phyloP scores from a whole-genome alignment of 2,113 vertebrate species.

The Cinclus mexicanus region DNA sequence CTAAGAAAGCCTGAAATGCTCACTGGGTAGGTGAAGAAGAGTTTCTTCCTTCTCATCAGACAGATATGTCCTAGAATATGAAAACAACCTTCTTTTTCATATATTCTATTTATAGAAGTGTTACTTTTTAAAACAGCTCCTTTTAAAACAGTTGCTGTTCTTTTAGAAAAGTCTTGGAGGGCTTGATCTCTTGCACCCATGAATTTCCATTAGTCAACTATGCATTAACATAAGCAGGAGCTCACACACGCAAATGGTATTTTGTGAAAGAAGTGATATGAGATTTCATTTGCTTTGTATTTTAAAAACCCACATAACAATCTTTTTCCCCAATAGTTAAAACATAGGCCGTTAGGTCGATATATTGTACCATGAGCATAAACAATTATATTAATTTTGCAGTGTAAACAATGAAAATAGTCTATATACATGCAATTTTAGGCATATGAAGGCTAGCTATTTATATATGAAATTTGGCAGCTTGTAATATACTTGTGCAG shows the following conservation, averaged over 20 bases:
- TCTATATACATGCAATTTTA: neutral
- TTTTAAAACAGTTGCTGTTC: neutral
- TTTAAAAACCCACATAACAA: neutral
- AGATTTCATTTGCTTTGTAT: neutral
- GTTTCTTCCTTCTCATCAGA: neutral
- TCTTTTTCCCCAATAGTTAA: neutral
- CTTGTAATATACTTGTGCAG: neutral
- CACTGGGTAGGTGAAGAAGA: neutral
- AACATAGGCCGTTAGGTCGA: neutral
- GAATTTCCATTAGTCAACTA: neutral
- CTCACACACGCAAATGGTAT: neutral
- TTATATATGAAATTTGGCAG: neutral
- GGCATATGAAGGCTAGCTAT: neutral
- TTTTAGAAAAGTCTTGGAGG: neutral
- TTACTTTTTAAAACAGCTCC: neutral
- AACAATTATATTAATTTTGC: neutral
- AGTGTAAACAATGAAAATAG: neutral
- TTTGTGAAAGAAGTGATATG: neutral
- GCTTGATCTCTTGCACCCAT: neutral
- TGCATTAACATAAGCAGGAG: neutral
- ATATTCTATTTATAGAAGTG: neutral
- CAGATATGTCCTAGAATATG: neutral
- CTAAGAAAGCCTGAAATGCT: neutral
- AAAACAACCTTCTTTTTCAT: neutral
- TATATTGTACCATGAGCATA: neutral